A percentile compares a stretch with the other conserved stretches of the same genome.
Conservation (phyloP, 1,140 invertebrate genomes). For the Achatina immaculata region DNA sequence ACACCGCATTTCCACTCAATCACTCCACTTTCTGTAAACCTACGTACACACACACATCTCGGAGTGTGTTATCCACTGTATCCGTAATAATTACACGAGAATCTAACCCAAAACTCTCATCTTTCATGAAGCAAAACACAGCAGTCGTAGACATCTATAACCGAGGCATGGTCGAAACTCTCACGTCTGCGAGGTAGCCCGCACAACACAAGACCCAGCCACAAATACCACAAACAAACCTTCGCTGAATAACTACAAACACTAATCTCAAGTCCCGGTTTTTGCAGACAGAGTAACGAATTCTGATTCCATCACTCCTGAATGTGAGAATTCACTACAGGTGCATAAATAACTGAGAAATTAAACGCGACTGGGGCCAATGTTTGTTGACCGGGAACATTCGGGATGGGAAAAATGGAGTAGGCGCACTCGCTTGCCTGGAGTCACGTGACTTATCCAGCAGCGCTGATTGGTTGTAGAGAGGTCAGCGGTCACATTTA, state of each 20-base stretch:
- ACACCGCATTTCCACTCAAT: too few species aligned
- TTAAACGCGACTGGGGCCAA: neutral
- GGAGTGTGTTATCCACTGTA: neutral
- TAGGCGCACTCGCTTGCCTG: constrained; percentile 31
- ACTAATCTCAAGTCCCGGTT: neutral
- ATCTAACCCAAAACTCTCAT: too few species aligned
- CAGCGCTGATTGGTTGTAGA: constrained; percentile 10
- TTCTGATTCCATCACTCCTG: neutral
- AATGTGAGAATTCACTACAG: neutral
- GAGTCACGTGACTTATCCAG: constrained; percentile 30
- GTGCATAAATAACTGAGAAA: neutral
- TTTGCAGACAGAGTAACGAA: neutral
- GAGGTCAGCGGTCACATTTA: constrained; percentile 1
- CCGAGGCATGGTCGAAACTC: too few species aligned
- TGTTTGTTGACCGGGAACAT: neutral
- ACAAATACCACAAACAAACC: too few species aligned
- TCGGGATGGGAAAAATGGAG: constrained; percentile 4
- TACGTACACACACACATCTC: neutral
- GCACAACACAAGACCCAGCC: neutral
- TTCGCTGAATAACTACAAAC: neutral
- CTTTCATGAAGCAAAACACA: too few species aligned
- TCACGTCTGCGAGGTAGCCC: neutral
- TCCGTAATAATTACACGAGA: neutral
- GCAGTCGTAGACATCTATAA: too few species aligned
- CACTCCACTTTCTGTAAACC: neutral